Evolutionary conservation across 2,888 invertebrate genomes (phyloP), one percentile per base, ranked within the genome.

Genomic region (Drosophila emarginata): DNA sequence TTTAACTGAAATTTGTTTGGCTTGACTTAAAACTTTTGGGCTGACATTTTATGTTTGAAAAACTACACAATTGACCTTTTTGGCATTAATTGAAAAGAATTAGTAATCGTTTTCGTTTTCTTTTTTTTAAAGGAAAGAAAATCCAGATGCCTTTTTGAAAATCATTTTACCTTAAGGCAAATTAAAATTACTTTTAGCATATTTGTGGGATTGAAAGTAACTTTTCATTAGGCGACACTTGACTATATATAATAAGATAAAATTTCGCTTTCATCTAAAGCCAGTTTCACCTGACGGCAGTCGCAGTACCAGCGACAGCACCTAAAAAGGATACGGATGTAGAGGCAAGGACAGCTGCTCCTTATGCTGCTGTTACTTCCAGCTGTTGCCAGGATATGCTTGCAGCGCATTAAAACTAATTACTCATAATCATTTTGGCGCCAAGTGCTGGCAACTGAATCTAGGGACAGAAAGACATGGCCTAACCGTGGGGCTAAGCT

Each of bases 361-460:
- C 39, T 39, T n/a, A n/a, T 39, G 26, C 40, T 40, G 45, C 21
- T 45, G 45, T 21, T 21, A 45, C 6, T 28, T 36, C 37, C 52
- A 52, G 70, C 61, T 52, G 61, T 61, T 61, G 51, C 61, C 52
- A 52, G 51, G 53, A 26, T 45, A 45, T 40, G 61, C 65, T 65
- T 40, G 59, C 14, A 71, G 72, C 61, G 65, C 72, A 72, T 72
- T 72, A 71, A 71, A 72, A 71, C 71, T 71, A 72, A 72, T 72
- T 72, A 72, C 71, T 72, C 71, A 71, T 72, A 72, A 72, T 72
- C 72, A 72, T 72, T 72, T 72, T 61, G 60, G 70, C 57, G 61
- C 53, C 61, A 60, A 45, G 65, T 32, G 57, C 60, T 64, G 64
- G 59, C 50, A 50, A 15, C 32, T 14, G 57, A 26, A 15, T 21